phyloP scores from a whole-genome alignment of 1,140 invertebrate genomes.

The Hypothenemus hampei region DNA sequence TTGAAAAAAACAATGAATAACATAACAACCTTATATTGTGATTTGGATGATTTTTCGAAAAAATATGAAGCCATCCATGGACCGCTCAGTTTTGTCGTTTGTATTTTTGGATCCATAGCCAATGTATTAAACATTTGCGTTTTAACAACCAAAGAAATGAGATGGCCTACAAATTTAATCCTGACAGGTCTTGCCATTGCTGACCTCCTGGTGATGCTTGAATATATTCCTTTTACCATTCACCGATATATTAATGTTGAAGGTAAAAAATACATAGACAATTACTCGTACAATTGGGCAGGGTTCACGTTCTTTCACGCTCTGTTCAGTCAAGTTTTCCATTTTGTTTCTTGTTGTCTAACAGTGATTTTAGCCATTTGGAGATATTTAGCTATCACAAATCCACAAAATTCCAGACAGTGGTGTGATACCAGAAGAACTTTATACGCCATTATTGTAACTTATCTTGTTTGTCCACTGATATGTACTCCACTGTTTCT shows the following conservation, averaged over 20 bases:
- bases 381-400: conserved; percentile 81
- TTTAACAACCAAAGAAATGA: conserved; percentile 74
- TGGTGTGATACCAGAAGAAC: conserved; percentile 73
- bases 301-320: conserved; percentile 79
- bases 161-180: conserved; percentile 78
- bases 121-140: conserved; percentile 93
- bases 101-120: conserved; percentile 88
- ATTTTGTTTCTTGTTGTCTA: conserved; percentile 90
- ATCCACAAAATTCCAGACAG: conserved; percentile 68
- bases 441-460: conserved; percentile 65
- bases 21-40: too few species aligned
- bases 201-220: conserved; percentile 89
- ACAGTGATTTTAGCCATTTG: conserved; percentile 89
- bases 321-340: conserved; percentile 77
- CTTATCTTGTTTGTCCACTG: conserved; percentile 76
- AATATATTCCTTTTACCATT: conserved; percentile 85
- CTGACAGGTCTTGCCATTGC: conserved; percentile 83
- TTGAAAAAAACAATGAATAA: too few species aligned
- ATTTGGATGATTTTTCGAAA: conserved; percentile 22
- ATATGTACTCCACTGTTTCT: conserved; percentile 83
- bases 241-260: conserved; percentile 77
- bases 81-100: conserved; percentile 60
- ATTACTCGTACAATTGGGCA: conserved; percentile 70
- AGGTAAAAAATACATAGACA: conserved; percentile 50
- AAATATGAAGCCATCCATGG: conserved; percentile 25